Conservation (phyloP, 2,888 invertebrate genomes). For the Limnephilus rhombicus region DNA sequence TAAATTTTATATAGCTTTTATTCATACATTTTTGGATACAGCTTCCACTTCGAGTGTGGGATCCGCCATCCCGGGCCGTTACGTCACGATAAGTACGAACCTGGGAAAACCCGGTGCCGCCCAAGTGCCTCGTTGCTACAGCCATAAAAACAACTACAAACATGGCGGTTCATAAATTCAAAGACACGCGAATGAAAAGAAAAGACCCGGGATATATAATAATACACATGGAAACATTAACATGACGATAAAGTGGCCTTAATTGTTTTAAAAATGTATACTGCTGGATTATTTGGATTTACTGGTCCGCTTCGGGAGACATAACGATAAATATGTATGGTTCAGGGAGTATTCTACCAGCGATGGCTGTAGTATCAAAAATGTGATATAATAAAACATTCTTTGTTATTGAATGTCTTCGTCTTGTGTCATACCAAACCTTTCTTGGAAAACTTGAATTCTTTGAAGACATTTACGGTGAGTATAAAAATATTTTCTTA, state of each 20-base stretch:
- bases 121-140: slow-evolving; percentile 40
- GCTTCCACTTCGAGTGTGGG: neutral
- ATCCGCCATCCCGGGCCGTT: neutral
- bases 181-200: slow-evolving; percentile 21
- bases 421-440: neutral
- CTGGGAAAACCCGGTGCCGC: slow-evolving; percentile 16
- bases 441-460: neutral
- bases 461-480: neutral
- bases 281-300: neutral
- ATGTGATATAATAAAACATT: neutral
- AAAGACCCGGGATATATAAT: neutral
- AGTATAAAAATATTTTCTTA: neutral
- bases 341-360: neutral
- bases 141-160: slow-evolving; percentile 44
- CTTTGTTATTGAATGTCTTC: neutral
- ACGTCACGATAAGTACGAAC: slow-evolving; percentile 4
- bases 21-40: neutral
- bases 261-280: slow-evolving; percentile 14
- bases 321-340: neutral
- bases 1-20: neutral
- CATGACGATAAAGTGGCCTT: slow-evolving; percentile 16
- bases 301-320: neutral
- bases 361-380: neutral
- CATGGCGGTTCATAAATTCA: slow-evolving; percentile 35
- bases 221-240: slow-evolving; percentile 17